Base-by-base conservation (phyloP, 2,888 invertebrate genomes). In the Cactoblastis cactorum region DNA sequence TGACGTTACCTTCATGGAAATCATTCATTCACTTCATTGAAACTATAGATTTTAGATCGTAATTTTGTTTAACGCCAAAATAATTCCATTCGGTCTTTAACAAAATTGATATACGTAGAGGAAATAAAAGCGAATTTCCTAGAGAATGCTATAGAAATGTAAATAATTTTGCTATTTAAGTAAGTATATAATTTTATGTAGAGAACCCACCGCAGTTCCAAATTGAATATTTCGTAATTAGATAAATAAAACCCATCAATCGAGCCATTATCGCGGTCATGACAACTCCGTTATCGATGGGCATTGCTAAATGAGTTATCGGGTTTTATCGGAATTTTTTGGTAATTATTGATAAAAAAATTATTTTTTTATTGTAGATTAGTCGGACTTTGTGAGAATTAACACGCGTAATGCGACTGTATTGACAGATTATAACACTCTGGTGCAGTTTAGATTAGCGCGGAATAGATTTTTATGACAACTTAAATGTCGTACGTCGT, bases 191-290 rank as follows among this genome's bases (percentile, higher is more conserved):
- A 3, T 8, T 5, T 32, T 34, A 12, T n/a, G 14, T 34, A 34
- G 12, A 12, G 34, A 34, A 34, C 34, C 35, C 35, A 35, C 17
- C 3, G 12, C 14, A 1, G 12, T 34, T 14, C 14, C 3, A 11
- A 22, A 22, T 41, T 24, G 1, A 9, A 43, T 15, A 32, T 43
- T 43, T 43, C 43, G 43, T 35, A 47, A 52, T 52, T 45, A 48
- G 22, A 43, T 47, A 43, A 28, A 52, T 59, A 63, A 62, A 64
- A 62, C 58, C 57, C 66, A 77, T 76, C 76, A 67, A 74, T 77
- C 67, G 52, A n/a, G n/a, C 37, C 14, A 14, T 49, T 56, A 58
- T 59, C 59, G 56, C 34, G 8, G 41, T 48, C 52, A 52, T 53
- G 56, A 51, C 52, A 47, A 35, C 24, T 14, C 5, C n/a, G 50